Evolutionary conservation across 2,888 invertebrate genomes (phyloP).

Genomic region (Petrophora chlorosata): DNA sequence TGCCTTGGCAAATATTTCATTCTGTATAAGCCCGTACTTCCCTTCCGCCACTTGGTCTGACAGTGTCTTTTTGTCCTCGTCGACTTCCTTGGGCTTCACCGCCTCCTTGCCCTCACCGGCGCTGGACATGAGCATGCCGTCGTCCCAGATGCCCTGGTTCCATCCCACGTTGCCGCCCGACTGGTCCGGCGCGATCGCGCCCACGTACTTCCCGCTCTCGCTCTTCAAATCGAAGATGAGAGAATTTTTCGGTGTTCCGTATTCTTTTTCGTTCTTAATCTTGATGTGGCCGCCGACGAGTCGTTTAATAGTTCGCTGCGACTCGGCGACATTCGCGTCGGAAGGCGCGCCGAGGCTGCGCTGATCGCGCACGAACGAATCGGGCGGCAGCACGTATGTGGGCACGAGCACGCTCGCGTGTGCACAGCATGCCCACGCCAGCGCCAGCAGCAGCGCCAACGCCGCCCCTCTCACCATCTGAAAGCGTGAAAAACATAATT

Average conservation of each 20-base stretch:
- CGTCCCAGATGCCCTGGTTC: conserved; percentile 85
- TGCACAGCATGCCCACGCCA: conserved; percentile 70
- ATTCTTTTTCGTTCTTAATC: conserved; percentile 72
- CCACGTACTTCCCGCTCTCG: conserved; percentile 69
- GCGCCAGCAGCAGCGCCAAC: conserved; percentile 76
- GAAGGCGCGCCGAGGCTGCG: conserved; percentile 67
- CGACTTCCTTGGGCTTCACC: conserved; percentile 74
- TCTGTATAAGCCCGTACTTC: conserved; percentile 94
- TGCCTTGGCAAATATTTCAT: conserved; percentile 89
- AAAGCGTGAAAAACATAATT: conserved; percentile 71
- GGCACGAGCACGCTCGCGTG: conserved; percentile 79
- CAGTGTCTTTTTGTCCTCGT: conserved; percentile 92
- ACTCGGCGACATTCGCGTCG: conserved; percentile 62
- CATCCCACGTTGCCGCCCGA: conserved; percentile 79
- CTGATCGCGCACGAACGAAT: conserved; percentile 80
- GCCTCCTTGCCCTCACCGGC: conserved; percentile 87
- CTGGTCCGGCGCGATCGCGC: conserved; percentile 72
- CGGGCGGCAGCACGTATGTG: conserved; percentile 81
- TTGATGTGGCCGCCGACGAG: conserved; percentile 88
- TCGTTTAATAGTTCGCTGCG: conserved; percentile 85
- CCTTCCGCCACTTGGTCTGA: conserved; percentile 96
- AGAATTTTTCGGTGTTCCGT: conserved; percentile 70
- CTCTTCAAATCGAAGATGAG: conserved; percentile 65
- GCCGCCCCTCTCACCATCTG: conserved; percentile 84
- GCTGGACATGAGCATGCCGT: conserved; percentile 87